phyloP scores from a whole-genome alignment of 2,797 vertebrate genomes.

The Microctenopoma lineatum region DNA sequence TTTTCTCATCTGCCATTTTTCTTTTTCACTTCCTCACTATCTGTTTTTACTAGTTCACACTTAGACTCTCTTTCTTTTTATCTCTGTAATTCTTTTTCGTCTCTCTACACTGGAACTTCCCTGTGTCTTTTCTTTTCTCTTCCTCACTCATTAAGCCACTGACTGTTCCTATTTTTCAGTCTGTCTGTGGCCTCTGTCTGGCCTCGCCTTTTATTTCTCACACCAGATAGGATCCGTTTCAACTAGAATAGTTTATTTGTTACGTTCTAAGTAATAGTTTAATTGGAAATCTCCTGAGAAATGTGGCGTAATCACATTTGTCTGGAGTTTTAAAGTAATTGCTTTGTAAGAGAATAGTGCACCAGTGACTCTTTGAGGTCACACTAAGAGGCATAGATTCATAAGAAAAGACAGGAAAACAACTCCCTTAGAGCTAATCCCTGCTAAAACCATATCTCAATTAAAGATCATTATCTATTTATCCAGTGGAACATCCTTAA shows the following conservation, averaged over 20 bases:
- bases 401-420: conserved; percentile 57
- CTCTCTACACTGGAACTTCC: conserved; percentile 31
- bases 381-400: conserved; percentile 49
- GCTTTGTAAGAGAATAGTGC: conserved; percentile 49
- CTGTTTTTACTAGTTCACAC: conserved; percentile 67
- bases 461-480: conserved; percentile 48
- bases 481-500: conserved; percentile 17
- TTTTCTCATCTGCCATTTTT: conserved; percentile 68
- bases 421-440: conserved; percentile 32
- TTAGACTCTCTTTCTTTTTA: conserved; percentile 49
- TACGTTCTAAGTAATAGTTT: conserved; percentile 61
- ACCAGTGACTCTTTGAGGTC: conserved; percentile 40
- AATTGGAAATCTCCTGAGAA: conserved; percentile 74
- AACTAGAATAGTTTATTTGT: conserved; percentile 57
- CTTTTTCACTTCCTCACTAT: conserved; percentile 42
- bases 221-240: conserved; percentile 65
- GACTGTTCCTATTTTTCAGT: conserved; percentile 49
- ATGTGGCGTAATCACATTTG: conserved; percentile 67
- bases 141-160: conserved; percentile 65
- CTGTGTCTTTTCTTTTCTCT: conserved; percentile 27
- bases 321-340: conserved; percentile 70
- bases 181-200: conserved; percentile 58
- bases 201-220: conserved; percentile 66
- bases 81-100: conserved; percentile 50
- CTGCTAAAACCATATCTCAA: conserved; percentile 32